Evolutionary conservation across 2,888 invertebrate genomes (phyloP), one percentile per base, ranked within the genome.

Genomic region (Rhagium mordax): DNA sequence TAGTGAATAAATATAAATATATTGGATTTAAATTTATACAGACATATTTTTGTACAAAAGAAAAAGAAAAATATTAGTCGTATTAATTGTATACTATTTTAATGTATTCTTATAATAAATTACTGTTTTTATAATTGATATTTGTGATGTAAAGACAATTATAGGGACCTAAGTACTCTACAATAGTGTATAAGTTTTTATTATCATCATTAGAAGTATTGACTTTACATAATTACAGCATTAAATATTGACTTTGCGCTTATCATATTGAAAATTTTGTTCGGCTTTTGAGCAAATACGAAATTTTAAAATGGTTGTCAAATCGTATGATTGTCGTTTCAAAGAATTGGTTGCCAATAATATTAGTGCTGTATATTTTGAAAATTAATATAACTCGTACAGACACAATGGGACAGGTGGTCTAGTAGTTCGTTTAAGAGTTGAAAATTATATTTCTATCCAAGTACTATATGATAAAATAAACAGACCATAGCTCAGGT

Each of bases 91-190:
- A 16, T 20, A 62, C n/a, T 10, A 70, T 74, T 41, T 67, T 67
- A 70, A 70, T 76, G 68, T 72, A 72, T 78, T 73, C 74, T 71
- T 72, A 69, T 61, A 75, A 72, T 55, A 55, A 71, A 70, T 71
- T 75, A 72, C 69, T 64, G 71, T 75, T 78, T 77, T 74, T 77
- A 77, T 76, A 70, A 71, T 75, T 69, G 66, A 78, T 81, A 75
- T 78, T 79, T 83, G 84, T 84, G 84, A 84, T 84, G 83, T 83
- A 79, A 84, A 81, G 83, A 84, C 81, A 83, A 83, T 81, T 82
- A 81, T 83, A 82, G 84, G 84, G 84, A 84, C 84, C 84, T 84
- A 84, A 78, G 74, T 73, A 77, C 72, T 67, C 67, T 67, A 67
- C 67, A 57, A 57, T 67, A 67, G 67, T 47, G 47, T 67, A 53